Percentiles rank a stretch among this genome's conserved stretches.
Evolutionary conservation across 2,113 vertebrate species (phyloP).

Genomic region (Myrmecobius fasciatus): DNA sequence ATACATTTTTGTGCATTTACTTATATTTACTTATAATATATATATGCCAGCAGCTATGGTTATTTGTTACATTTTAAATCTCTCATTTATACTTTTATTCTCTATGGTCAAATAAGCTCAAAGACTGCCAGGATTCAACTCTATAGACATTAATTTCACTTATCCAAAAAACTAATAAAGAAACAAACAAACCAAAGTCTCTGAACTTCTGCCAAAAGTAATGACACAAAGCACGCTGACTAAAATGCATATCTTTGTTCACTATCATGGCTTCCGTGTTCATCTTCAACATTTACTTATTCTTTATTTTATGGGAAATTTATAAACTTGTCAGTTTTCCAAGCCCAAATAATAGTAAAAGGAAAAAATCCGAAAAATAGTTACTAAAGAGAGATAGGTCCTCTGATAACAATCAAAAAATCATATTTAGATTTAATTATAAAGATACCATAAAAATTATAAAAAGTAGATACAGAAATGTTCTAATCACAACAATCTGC

Average conservation of each 20-base stretch:
- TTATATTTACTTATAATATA: neutral
- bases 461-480: neutral
- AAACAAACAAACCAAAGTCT: neutral
- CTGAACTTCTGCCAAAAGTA: neutral
- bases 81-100: neutral
- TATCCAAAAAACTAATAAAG: neutral
- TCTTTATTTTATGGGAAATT: neutral
- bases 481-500: conserved; percentile 35
- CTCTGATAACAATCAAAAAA: neutral
- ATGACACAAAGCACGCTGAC: neutral
- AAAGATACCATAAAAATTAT: neutral
- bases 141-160: neutral
- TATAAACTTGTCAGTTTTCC: neutral
- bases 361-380: neutral
- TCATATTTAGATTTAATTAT: neutral
- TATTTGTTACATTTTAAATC: neutral
- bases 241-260: neutral
- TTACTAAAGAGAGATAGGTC: neutral
- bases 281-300: neutral
- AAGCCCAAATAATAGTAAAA: neutral
- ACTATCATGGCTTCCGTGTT: neutral
- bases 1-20: neutral
- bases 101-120: neutral
- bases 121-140: neutral
- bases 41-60: neutral